Evolutionary conservation across 2,888 invertebrate species (phyloP), one percentile per base, ranked within the genome.

Genomic region (Volucella bombylans): DNA sequence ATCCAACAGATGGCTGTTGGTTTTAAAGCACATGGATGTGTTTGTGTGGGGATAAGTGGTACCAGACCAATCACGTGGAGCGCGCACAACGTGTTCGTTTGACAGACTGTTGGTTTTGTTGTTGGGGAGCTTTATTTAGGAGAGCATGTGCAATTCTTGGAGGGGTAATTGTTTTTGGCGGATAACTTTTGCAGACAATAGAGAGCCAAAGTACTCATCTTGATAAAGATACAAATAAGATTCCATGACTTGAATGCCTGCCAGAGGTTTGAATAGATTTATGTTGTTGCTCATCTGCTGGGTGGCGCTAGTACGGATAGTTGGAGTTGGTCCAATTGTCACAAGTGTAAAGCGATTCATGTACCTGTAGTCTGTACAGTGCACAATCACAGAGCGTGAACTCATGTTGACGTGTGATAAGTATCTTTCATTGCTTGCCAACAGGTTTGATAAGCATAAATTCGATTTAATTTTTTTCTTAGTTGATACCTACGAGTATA

Each of bases 31-130:
- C 2, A 12, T 54, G 23, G 9, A 57, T 71, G 81, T 71, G 76
- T 82, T 47, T 71, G 68, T 45, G 69, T 62, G 67, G 15, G 47
- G 52, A 81, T 71, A 50, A 38, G 69, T 57, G 57, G 67, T 47
- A 68, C 85, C 85, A 31, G 31, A 31, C 31, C 31, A 85, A 85
- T 85, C 59, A 68, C 76, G 31, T 72, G 71, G 65, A 55, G 72
- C 59, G 62, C 74, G 55, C 76, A 85, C 85, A 85, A 81, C 85
- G 85, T 85, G 85, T 72, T 85, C 64, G 64, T 47, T 72, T 77
- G 76, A 76, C 85, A 85, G 85, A 77, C 76, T 45, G 43, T 10
- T 2, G 45, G 50, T 74, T 65, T 11, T 83, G 65, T 59, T 74
- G 39, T 15, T 41, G 10, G 43, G 14, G 50, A 67, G 64, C 50